Conservation (phyloP, 2,113 vertebrate species). For the Trichechus manatus region DNA sequence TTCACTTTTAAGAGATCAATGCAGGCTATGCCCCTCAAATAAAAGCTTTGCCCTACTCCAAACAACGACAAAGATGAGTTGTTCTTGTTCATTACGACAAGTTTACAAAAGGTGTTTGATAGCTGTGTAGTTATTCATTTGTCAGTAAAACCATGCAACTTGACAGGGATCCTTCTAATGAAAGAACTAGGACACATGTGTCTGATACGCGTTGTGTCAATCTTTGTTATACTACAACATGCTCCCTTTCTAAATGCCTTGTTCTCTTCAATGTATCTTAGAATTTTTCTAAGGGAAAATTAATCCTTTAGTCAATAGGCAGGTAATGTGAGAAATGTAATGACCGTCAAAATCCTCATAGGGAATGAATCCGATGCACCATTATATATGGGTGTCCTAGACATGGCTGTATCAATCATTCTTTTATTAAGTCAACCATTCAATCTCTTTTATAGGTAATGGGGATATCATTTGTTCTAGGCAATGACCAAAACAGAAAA, state of each 20-base stretch:
- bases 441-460: too few relatives aligned
- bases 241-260: background rate
- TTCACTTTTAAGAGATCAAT: background rate
- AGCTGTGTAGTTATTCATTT: background rate
- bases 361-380: background rate
- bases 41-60: background rate
- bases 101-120: background rate
- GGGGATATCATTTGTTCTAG: too few relatives aligned
- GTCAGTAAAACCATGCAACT: background rate
- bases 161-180: background rate
- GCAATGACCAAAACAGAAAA: background rate
- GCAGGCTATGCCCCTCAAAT: background rate
- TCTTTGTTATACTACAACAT: background rate
- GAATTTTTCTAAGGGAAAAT: background rate
- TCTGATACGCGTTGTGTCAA: background rate
- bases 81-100: background rate
- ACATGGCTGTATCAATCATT: rapidly evolving
- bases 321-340: background rate
- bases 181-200: background rate
- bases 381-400: background rate
- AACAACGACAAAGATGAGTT: background rate
- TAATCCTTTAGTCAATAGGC: background rate
- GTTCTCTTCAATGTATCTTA: background rate
- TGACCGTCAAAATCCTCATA: background rate
- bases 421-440: background rate